Percentiles rank a stretch among this genome's conserved stretches.
Evolutionary conservation across 2,888 invertebrate genomes (phyloP).

Genomic region (Ormia ochracea): DNA sequence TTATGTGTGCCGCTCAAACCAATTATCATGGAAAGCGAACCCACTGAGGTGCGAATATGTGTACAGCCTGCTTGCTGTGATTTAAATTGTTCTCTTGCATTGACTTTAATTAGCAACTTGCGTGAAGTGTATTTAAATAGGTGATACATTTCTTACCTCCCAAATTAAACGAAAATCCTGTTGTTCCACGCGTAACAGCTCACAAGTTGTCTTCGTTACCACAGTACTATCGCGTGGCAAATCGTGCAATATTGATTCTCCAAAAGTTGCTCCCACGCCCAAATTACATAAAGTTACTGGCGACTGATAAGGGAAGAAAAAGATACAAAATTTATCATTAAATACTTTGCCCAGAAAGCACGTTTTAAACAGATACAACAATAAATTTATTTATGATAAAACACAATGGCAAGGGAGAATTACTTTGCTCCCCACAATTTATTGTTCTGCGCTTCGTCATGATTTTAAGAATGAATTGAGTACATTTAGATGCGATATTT

Average conservation of each 20-base stretch:
- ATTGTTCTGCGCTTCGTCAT: neutral
- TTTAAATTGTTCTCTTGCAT: neutral
- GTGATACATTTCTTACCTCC: slow-evolving; percentile 80
- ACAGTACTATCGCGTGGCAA: slow-evolving; percentile 84
- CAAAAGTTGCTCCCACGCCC: slow-evolving; percentile 86
- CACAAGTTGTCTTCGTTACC: slow-evolving; percentile 85
- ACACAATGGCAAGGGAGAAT: neutral
- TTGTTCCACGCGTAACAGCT: slow-evolving; percentile 85
- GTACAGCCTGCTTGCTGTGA: neutral
- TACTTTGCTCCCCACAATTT: neutral
- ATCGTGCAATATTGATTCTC: slow-evolving; percentile 85
- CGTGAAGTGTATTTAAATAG: neutral
- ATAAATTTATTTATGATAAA: neutral
- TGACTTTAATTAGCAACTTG: too few species aligned
- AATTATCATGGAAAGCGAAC: slow-evolving; percentile 24
- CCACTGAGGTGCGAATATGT: neutral
- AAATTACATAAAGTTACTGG: slow-evolving; percentile 83
- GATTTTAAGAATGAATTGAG: neutral
- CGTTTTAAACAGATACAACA: neutral
- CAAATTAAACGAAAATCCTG: slow-evolving; percentile 86
- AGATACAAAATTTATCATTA: slow-evolving; percentile 8
- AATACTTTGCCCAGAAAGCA: neutral
- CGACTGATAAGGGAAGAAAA: slow-evolving; percentile 79
- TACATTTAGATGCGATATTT: neutral
- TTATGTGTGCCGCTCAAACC: slow-evolving; percentile 1